A percentile compares a stretch with the other conserved stretches of the same genome.
phyloP scores from a whole-genome alignment of 2,888 invertebrate genomes.

The Andricus quercusramuli region DNA sequence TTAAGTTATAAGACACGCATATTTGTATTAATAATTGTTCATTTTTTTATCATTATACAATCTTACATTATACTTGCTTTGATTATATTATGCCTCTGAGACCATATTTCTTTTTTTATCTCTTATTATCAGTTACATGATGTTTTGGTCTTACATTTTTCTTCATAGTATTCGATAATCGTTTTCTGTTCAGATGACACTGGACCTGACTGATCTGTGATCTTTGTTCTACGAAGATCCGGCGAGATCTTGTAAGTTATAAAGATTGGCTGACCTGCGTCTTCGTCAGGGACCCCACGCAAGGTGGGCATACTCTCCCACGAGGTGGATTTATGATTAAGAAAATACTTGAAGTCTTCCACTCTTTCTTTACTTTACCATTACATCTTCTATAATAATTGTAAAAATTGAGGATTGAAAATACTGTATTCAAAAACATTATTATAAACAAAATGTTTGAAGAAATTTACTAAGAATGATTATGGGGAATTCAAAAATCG shows the following conservation, averaged over 20 bases:
- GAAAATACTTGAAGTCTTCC: conserved; percentile 1
- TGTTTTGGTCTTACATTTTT: conserved; percentile 49
- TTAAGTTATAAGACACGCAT: too few species aligned
- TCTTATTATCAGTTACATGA: conserved; percentile 26
- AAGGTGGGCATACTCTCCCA: conserved; percentile 68
- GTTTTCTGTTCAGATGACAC: conserved; percentile 23
- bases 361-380: conserved; percentile 27
- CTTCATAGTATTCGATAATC: conserved; percentile 30
- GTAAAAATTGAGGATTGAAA: too few species aligned
- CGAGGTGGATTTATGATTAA: conserved; percentile 64
- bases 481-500: too few species aligned
- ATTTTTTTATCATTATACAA: too few species aligned
- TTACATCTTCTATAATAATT: conserved; percentile 28
- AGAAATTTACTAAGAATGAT: too few species aligned
- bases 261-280: conserved; percentile 65
- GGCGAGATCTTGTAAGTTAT: conserved; percentile 55
- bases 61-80: background rate
- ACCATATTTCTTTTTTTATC: background rate
- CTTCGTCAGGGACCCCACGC: conserved; percentile 71
- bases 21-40: too few species aligned
- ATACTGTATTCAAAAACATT: too few species aligned
- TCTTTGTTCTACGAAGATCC: conserved; percentile 54
- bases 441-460: too few species aligned
- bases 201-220: conserved; percentile 49
- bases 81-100: background rate